Evolutionary conservation across 2,888 invertebrate genomes (phyloP), one percentile per base, ranked within the genome.

Genomic region (Pheosia tremula): DNA sequence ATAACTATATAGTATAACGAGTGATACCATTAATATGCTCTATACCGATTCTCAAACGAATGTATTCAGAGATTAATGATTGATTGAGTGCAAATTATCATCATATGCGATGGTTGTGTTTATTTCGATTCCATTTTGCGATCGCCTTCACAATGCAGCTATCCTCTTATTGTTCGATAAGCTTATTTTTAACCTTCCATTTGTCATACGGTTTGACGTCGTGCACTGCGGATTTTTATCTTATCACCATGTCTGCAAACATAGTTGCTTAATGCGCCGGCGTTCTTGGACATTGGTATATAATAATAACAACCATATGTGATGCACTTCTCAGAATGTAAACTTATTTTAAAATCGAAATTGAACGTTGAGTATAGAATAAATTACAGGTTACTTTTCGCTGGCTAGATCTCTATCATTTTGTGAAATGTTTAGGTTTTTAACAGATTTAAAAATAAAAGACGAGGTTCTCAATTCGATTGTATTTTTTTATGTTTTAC

Each of bases 211-310:
- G 64, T 61, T 61, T 66, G 68, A 65, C 68, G 70, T 69, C 72
- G 66, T 71, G 68, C 77, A 68, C 64, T 78, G 83, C 78, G 74
- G 73, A 75, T 75, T 78, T 80, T 82, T 78, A 83, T 83, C 84
- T 83, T 83, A 83, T 83, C 80, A 45, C 59, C 67, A 47, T 58
- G 61, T 69, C 59, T 70, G 65, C 67, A 68, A 69, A 73, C 72
- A 67, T 66, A 66, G 61, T 68, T 69, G 61, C 60, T 70, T 74
- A 66, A 71, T 68, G 65, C 61, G 60, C 67, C 10, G 7, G 41
- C 56, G n/a, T 39, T 41, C 43, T 43, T 39, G 41, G 56, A 24
- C 56, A 41, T 9, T 43, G 24, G 24, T 13, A n/a, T 13, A 38
- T n/a, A 43, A 43, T 43, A 39, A 38, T n/a, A 24, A 39, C 39